A percentile compares a stretch with the other conserved stretches of the same genome.
Conservation (phyloP, 2,888 invertebrate species). For the Cryptosula pallasiana region DNA sequence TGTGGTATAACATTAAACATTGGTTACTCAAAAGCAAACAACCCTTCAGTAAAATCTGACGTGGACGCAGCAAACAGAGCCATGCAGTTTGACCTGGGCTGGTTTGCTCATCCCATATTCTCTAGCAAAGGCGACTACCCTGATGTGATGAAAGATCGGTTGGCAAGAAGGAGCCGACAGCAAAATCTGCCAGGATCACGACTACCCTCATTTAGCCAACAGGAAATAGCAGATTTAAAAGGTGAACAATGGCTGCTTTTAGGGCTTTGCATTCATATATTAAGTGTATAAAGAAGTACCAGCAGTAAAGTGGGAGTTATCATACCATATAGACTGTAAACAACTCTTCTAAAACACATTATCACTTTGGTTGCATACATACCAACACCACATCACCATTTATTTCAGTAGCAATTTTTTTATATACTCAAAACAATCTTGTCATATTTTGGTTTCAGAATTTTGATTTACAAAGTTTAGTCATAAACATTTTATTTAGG, state of each 20-base stretch:
- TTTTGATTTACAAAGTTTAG: no score
- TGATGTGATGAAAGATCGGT: constrained; percentile 28
- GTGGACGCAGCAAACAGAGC: constrained; percentile 28
- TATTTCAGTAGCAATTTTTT: no score
- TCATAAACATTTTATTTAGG: constrained; percentile 2
- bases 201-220: constrained; percentile 28
- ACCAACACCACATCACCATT: no score
- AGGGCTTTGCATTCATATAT: no score
- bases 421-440: no score
- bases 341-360: no score
- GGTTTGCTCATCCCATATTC: constrained; percentile 29
- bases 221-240: constrained; percentile 39
- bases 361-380: no score
- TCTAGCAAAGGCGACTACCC: constrained; percentile 28
- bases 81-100: constrained; percentile 28
- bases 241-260: no score
- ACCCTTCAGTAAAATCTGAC: constrained; percentile 26
- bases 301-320: no score
- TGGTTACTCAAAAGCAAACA: constrained; percentile 28
- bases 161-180: constrained; percentile 4
- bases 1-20: constrained; percentile 30
- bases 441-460: no score
- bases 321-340: no score
- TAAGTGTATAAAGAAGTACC: no score
- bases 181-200: constrained; percentile 2